Base-by-base conservation (phyloP, 2,888 invertebrate genomes). In the Tuberolachnus salignus region DNA sequence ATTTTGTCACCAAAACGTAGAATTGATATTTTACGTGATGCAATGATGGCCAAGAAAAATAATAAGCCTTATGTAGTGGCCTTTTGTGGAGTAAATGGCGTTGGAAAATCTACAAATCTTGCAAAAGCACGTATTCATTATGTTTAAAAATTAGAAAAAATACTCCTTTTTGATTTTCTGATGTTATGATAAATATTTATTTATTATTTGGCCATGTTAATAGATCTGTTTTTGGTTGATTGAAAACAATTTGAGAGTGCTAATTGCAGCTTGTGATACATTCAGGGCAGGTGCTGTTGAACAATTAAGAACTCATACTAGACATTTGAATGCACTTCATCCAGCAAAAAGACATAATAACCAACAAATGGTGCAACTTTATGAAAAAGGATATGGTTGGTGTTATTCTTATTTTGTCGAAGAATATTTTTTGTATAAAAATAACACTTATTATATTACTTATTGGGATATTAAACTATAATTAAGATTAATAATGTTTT, bases 281-380 rank as follows among this genome's bases (percentile, higher is more conserved):
- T 99, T 99, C 89, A 90, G 98, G 83, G 98, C 99, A 0, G 99
- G 99, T 81, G 99, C 99, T 34, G 99, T 99, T 0, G 99, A 99
- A 85, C 99, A 99, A 86, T 88, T 99, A 83, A 90, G 98, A 55
- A 99, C 99, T 0, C 99, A 99, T 87, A 92, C 92, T 81, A 88
- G 94, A 0, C 95, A 95, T 84, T 89, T 99, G 83, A 97, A 97
- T 87, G 95, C 97, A 10, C 87, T 99, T 81, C 98, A 98, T 86
- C 95, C 98, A 0, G 87, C 92, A 0, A 88, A 89, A 23, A 88
- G 88, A 70, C 94, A 95, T 83, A 86, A 84, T 8, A 92, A 92
- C 16, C 86, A 89, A 51, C 88, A 88, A 81, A 95, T 95, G 94
- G 98, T 98, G 72, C 92, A 96, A 84, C 88, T 99, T 0, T 99